Conservation (phyloP, 2,113 vertebrate species). For the Pterocles gutturalis region DNA sequence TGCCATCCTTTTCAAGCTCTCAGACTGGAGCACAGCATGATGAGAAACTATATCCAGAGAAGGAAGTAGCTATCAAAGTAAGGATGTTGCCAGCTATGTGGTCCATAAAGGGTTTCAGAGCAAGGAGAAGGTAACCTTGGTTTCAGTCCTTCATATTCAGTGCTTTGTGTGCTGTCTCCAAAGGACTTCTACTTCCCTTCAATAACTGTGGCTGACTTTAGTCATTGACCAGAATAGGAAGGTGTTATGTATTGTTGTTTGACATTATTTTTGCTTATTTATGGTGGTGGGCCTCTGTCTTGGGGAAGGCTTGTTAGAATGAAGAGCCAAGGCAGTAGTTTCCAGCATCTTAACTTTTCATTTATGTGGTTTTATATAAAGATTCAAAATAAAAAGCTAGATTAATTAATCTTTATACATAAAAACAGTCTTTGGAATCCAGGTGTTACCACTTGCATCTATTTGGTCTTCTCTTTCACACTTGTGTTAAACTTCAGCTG, state of each 20-base stretch:
- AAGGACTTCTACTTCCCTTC: neutral
- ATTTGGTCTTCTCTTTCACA: neutral
- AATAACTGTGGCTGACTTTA: neutral
- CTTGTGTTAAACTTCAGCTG: neutral
- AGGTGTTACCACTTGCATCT: neutral
- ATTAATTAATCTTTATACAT: neutral
- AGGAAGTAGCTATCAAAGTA: neutral
- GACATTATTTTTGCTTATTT: neutral
- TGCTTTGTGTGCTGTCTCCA: neutral
- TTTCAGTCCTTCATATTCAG: neutral
- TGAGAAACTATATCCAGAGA: neutral
- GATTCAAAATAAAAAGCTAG: neutral
- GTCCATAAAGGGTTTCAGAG: neutral
- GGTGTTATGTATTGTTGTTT: neutral
- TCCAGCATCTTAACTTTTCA: neutral
- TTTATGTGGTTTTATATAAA: neutral
- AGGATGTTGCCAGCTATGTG: neutral
- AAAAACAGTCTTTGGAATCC: neutral
- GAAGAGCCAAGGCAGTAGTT: neutral
- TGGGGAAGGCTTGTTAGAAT: neutral
- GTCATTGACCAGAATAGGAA: neutral
- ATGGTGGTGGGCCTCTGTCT: neutral
- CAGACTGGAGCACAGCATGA: neutral
- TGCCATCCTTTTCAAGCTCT: neutral
- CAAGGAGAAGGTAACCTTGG: neutral